A percentile compares a stretch with the other conserved stretches of the same genome.
Conservation (phyloP, 1,140 invertebrate genomes). For the Drosophila takahashii region DNA sequence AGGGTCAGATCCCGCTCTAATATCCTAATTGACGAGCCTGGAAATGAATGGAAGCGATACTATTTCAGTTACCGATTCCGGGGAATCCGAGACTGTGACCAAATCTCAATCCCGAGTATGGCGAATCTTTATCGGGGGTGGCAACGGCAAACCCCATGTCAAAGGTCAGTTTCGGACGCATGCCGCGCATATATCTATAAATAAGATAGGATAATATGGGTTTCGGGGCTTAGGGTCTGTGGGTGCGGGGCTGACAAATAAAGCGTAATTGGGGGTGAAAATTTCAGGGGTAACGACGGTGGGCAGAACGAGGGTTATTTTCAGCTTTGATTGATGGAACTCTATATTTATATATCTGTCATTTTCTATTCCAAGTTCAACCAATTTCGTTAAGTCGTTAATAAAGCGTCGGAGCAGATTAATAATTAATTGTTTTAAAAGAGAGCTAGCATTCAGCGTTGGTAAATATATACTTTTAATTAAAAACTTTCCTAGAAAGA, state of each 20-base stretch:
- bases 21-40: constrained; percentile 50
- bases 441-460: not conserved
- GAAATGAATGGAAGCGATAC: not conserved
- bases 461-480: too few relatives aligned
- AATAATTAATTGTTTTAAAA: not conserved
- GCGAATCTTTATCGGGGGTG: constrained; percentile 21
- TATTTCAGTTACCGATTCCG: not conserved
- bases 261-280: constrained; percentile 16
- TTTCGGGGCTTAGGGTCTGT: not conserved
- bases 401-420: not conserved
- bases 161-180: constrained; percentile 32
- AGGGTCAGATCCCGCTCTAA: constrained; percentile 34
- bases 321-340: constrained; percentile 23
- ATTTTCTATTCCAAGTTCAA: not conserved
- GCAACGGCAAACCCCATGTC: constrained; percentile 2
- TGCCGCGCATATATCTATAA: constrained; percentile 22
- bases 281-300: not conserved
- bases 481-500: too few relatives aligned
- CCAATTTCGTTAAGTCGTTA: not conserved
- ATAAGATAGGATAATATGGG: constrained; percentile 13
- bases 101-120: constrained; percentile 10
- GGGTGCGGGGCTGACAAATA: constrained; percentile 1
- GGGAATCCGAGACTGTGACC: constrained; percentile 12
- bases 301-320: not conserved
- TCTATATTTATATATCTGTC: not conserved